Percentiles rank a stretch among this genome's conserved stretches.
These are phyloP conservation scores for Oscheius sp. DNA, from an alignment of 1,140 invertebrate genomes.

Conservation along the genomic window DNA sequence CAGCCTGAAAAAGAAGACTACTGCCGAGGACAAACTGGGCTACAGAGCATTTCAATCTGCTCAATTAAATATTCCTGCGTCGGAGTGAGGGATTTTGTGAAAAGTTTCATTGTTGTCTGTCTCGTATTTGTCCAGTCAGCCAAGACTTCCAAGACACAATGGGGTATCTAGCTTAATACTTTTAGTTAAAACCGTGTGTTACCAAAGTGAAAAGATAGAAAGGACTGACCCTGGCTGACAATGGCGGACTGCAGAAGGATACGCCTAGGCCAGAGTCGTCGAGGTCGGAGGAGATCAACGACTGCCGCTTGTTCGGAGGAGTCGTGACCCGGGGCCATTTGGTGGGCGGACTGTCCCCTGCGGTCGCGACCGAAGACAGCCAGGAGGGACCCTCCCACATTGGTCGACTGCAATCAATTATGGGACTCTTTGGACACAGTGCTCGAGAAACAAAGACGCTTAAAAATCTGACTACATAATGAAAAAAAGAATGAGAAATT, in stretches of 20 bases:
- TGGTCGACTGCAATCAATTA: too few relatives aligned
- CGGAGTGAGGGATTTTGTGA: background rate
- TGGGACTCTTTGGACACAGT: too few relatives aligned
- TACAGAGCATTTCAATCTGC: background rate
- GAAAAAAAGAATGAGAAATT: too few relatives aligned
- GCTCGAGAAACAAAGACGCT: too few relatives aligned
- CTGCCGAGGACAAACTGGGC: background rate
- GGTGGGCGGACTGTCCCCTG: background rate
- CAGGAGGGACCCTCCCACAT: slow-evolving; percentile 1
- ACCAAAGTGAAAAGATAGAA: background rate
- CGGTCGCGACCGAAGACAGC: background rate
- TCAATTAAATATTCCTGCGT: background rate
- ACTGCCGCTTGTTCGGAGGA: background rate
- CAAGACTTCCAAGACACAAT: background rate
- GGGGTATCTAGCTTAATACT: background rate
- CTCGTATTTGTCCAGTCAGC: too few relatives aligned
- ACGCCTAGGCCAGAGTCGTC: background rate
- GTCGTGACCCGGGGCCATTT: slow-evolving; percentile 9
- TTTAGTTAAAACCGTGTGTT: background rate
- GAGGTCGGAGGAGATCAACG: background rate
- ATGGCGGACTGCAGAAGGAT: background rate
- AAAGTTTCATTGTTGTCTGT: too few relatives aligned
- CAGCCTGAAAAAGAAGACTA: background rate
- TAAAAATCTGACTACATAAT: too few relatives aligned
- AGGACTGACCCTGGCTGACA: background rate